Base-by-base conservation (phyloP, 2,888 invertebrate genomes). In the Platycheirus albimanus region DNA sequence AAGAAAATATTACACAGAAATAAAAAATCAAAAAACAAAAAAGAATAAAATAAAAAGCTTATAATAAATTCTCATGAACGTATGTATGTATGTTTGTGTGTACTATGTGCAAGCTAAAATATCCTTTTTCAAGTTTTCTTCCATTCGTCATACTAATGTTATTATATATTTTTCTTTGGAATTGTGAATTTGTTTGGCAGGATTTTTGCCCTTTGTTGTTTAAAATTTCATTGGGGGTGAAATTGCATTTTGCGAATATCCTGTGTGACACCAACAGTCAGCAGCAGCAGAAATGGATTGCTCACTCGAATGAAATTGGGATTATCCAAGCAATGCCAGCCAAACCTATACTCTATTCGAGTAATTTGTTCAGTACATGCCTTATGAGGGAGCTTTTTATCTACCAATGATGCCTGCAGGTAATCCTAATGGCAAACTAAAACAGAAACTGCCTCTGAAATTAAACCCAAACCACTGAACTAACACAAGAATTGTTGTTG, bases 201-300 rank as follows among this genome's bases (percentile, higher is more conserved):
- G 33, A 56, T 49, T 64, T 72, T 38, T 54, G 15, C 58, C 49
- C 56, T 77, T 66, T 66, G 75, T 76, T 76, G 30, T 45, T 45
- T 52, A 41, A 81, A 81, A 54, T 81, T 70, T 54, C 56, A 69
- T 77, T 67, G 74, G 67, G 78, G 71, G 71, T 67, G 67, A 77
- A 77, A 83, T 72, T 77, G 67, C 81, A 77, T 72, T 77, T 69
- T 54, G 28, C 0, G 28, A 58, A 24, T 28, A 41, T 52, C 43
- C 71, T 47, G 61, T 71, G 52, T 36, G 67, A 71, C 70, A 74
- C 49, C 24, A 61, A 30, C 6, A 17, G 43, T 28, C 24, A 24
- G 30, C 19, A 15, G 10, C 33, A 30, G 45, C 33, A 24, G 17
- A 17, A 36, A 10, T 17, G 45, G 17, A 64, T 36, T 64, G 30